These are phyloP conservation scores for Junonia oenone DNA, from an alignment of 2,888 invertebrate species.

Conservation along the genomic window DNA sequence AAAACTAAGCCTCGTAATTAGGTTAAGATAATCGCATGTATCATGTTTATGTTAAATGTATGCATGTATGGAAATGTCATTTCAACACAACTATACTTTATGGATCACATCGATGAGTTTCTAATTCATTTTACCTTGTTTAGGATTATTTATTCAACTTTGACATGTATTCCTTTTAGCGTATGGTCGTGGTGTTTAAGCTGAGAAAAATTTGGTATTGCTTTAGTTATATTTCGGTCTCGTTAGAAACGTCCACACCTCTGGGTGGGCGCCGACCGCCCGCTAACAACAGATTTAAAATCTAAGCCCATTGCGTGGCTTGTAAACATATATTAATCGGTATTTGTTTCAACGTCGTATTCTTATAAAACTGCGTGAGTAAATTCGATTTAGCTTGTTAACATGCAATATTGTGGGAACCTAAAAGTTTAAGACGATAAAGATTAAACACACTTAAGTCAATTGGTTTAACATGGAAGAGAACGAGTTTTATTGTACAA, in stretches of 20 bases:
- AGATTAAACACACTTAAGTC: not conserved
- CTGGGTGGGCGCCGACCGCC: conserved; percentile 72
- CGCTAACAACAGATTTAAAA: conserved; percentile 62
- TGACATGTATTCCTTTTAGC: conserved; percentile 8
- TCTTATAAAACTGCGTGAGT: conserved; percentile 53
- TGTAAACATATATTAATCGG: conserved; percentile 65
- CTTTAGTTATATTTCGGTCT: conserved; percentile 65
- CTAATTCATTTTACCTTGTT: not conserved
- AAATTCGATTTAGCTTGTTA: conserved; percentile 46
- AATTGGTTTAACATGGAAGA: not conserved
- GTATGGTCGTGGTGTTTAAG: not conserved
- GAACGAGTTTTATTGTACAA: too few relatives aligned
- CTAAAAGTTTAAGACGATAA: not conserved
- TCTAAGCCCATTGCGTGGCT: conserved; percentile 60
- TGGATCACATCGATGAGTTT: conserved; percentile 15
- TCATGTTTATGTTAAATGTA: conserved; percentile 17
- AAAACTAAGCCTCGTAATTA: not conserved
- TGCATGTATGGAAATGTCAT: conserved; percentile 17
- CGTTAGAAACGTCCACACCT: conserved; percentile 64
- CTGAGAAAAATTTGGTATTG: not conserved
- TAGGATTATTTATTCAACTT: conserved; percentile 1
- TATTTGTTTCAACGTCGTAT: conserved; percentile 64
- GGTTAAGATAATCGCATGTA: conserved; percentile 6
- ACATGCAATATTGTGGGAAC: conserved; percentile 28
- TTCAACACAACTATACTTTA: conserved; percentile 20